Percentiles rank a stretch among this genome's conserved stretches.
Evolutionary conservation across 2,888 invertebrate genomes (phyloP).

Genomic region (Drosophila suboccidentalis): DNA sequence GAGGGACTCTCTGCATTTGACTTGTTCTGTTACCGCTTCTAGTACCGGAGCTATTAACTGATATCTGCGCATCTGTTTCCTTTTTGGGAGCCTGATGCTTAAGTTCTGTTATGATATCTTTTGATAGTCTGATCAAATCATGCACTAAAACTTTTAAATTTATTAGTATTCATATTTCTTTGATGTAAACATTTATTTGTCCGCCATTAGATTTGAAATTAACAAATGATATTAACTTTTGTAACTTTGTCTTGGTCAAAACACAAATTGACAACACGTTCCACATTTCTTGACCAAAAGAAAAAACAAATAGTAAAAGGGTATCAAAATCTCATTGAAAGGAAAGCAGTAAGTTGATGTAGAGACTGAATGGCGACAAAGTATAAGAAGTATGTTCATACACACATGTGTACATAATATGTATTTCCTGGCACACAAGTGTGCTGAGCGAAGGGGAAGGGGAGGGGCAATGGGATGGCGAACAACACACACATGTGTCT

Average conservation of each 20-base stretch:
- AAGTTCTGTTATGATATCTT: background rate
- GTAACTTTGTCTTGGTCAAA: background rate
- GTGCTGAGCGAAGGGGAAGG: background rate
- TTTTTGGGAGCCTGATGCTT: background rate
- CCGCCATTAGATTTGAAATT: too few relatives aligned
- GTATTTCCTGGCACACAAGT: conserved; percentile 20
- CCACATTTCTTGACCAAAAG: background rate
- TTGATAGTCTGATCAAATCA: background rate
- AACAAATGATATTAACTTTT: too few relatives aligned
- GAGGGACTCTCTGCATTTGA: background rate
- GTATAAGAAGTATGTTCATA: conserved; percentile 7
- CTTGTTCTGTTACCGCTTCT: background rate
- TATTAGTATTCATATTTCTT: background rate
- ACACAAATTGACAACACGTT: background rate
- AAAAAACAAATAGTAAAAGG: background rate
- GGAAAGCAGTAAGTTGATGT: conserved; percentile 1
- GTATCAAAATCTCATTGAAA: background rate
- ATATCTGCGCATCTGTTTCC: background rate
- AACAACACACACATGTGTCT: conserved; percentile 42
- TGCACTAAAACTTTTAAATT: background rate
- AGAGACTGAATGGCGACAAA: conserved; percentile 44
- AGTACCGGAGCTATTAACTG: background rate
- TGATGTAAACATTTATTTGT: background rate
- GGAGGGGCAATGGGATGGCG: conserved; percentile 2
- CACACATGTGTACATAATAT: background rate